Evolutionary conservation across 2,888 invertebrate genomes (phyloP), one percentile per base, ranked within the genome.

Genomic region (Slavum lentiscoides): DNA sequence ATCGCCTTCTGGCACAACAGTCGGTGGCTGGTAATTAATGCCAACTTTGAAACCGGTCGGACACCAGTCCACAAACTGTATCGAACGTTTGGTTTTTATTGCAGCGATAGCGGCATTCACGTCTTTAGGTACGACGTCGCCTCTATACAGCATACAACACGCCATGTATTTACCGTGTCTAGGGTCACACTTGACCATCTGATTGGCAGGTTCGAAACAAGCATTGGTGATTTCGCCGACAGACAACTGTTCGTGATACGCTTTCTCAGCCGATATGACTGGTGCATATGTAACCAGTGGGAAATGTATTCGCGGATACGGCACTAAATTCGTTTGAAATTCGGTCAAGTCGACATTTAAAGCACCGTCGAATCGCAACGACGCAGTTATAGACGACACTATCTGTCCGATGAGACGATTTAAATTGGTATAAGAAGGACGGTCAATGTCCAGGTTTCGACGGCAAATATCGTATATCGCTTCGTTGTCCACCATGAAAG

Each of bases 401-500:
- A 97, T 95, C 88, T 97, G 97, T 64, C 96, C 96, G 85, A 98
- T 97, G 85, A 97, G 89, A 85, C 97, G 90, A 88, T 98, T 98
- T 86, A 98, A 88, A 89, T 98, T 98, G 86, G 96, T 96, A 91
- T 97, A 97, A 30, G 96, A 96, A 53, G 97, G 97, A 84, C 97
- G 91, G 86, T 95, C 96, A 85, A 96, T 96, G 88, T 96, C 96
- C 86, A 97, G 88, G 88, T 97, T 97, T 84, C 95, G 92, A 85
- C 95, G 91, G 90, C 97, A 97, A 89, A 93, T 93, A 88, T 97
- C 91, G 88, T 96, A 94, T 81, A 87, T 88, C 23, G 88, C 88
- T 83, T 88, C 87, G 84, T 88, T 88, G 84, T 88, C 88, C 4
- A 87, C 89, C 88, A 91, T 89, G 84, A 91, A 91, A 61, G 90